A percentile compares a stretch with the other conserved stretches of the same genome.
phyloP scores from a whole-genome alignment of 2,113 vertebrate species.

The Aptenodytes forsteri region DNA sequence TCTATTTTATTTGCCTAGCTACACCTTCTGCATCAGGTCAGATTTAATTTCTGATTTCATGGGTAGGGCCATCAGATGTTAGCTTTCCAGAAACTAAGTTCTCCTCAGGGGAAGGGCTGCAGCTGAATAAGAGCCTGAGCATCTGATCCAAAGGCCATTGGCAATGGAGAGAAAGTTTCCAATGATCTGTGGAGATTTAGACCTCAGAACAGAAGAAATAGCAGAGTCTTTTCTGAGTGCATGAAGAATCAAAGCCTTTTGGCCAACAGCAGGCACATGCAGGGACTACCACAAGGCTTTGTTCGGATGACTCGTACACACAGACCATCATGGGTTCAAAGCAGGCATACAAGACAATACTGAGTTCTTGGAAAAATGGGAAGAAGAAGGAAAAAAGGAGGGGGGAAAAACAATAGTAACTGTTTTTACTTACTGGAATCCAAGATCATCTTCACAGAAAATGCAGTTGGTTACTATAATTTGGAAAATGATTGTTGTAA shows the following conservation, averaged over 20 bases:
- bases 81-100: neutral
- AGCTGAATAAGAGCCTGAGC: neutral
- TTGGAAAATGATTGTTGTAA: neutral
- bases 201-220: neutral
- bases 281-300: neutral
- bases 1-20: neutral
- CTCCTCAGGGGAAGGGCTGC: neutral
- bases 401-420: neutral
- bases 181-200: neutral
- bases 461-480: neutral
- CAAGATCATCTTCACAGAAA: neutral
- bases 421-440: constrained; percentile 20
- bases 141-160: neutral
- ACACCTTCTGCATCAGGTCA: neutral
- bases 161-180: neutral
- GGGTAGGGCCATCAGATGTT: neutral
- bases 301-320: fast-evolving
- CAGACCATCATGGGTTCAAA: neutral
- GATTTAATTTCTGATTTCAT: neutral
- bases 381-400: neutral
- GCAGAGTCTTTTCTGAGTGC: neutral
- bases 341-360: neutral
- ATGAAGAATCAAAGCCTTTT: neutral
- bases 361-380: neutral
- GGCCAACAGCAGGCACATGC: neutral